Conservation (phyloP, 1,140 invertebrate genomes). For the Eueides isabella region DNA sequence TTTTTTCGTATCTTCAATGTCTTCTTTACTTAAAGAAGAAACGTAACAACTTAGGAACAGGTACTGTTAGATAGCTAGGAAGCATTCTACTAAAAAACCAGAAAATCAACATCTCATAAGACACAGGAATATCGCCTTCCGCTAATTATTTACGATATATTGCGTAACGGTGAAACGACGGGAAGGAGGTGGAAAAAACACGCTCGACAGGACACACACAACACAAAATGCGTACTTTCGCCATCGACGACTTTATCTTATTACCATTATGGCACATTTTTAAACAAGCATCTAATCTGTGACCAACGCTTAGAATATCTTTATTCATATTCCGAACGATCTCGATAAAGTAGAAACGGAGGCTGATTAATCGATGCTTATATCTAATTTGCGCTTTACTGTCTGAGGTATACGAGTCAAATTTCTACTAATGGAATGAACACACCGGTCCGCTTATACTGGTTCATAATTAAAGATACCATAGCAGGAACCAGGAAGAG, state of each 20-base stretch:
- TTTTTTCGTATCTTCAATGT: not conserved
- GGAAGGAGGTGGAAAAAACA: conserved; percentile 78
- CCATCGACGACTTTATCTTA: conserved; percentile 47
- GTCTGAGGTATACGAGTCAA: conserved; percentile 16
- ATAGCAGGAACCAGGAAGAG: conserved; percentile 81
- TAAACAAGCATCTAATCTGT: conserved; percentile 44
- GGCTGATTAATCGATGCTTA: conserved; percentile 55
- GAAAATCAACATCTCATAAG: conserved; percentile 77
- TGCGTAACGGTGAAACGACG: conserved; percentile 81
- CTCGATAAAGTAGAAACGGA: conserved; percentile 69
- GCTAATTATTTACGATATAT: conserved; percentile 82
- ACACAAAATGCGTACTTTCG: not conserved
- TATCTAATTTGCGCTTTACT: conserved; percentile 54
- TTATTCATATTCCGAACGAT: conserved; percentile 76
- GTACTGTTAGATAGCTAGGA: conserved; percentile 71
- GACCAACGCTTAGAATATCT: conserved; percentile 71
- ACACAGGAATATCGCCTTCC: conserved; percentile 80
- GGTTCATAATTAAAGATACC: conserved; percentile 78
- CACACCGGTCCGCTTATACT: conserved; percentile 64
- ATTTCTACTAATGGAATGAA: conserved; percentile 11
- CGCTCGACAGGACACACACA: conserved; percentile 67
- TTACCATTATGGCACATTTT: conserved; percentile 52
- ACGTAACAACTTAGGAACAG: conserved; percentile 40
- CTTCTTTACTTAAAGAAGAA: conserved; percentile 26
- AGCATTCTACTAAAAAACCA: conserved; percentile 72